A percentile compares a stretch with the other conserved stretches of the same genome.
These are phyloP conservation scores for Hestina assimilis DNA, from an alignment of 1,140 invertebrate species.

Conservation along the genomic window DNA sequence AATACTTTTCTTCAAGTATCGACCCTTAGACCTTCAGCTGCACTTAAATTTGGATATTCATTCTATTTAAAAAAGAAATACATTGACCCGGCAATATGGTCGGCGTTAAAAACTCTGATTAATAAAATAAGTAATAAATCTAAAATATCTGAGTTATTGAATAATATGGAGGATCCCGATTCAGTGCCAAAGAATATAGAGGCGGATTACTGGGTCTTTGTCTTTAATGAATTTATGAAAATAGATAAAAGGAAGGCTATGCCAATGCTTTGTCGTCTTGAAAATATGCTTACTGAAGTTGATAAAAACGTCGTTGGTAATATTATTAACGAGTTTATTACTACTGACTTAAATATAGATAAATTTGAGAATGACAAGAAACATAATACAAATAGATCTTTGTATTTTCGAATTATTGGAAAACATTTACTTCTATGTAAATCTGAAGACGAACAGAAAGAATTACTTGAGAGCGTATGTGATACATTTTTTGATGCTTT, in stretches of 20 bases:
- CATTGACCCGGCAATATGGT: slow-evolving; percentile 34
- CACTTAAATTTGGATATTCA: slow-evolving; percentile 32
- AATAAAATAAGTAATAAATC: slow-evolving; percentile 15
- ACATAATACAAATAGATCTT: not conserved
- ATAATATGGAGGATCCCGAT: slow-evolving; percentile 17
- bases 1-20: slow-evolving; percentile 28
- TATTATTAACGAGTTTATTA: slow-evolving; percentile 29
- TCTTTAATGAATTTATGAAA: slow-evolving; percentile 32
- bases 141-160: slow-evolving; percentile 13
- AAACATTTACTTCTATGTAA: slow-evolving; percentile 44
- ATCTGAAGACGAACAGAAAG: slow-evolving; percentile 32
- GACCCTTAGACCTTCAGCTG: slow-evolving; percentile 31
- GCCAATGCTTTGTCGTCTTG: slow-evolving; percentile 29
- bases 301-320: slow-evolving; percentile 19
- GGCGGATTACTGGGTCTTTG: slow-evolving; percentile 37
- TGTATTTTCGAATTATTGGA: slow-evolving; percentile 38
- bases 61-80: slow-evolving; percentile 21
- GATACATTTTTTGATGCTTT: slow-evolving; percentile 38
- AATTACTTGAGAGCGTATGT: slow-evolving; percentile 35
- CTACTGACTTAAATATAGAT: not conserved
- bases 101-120: slow-evolving; percentile 37
- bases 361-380: not conserved
- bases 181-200: slow-evolving; percentile 33
- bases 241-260: slow-evolving; percentile 19
- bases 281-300: slow-evolving; percentile 34